Conservation (phyloP, 2,797 vertebrate genomes). For the Periophthalmus magnuspinnatus region DNA sequence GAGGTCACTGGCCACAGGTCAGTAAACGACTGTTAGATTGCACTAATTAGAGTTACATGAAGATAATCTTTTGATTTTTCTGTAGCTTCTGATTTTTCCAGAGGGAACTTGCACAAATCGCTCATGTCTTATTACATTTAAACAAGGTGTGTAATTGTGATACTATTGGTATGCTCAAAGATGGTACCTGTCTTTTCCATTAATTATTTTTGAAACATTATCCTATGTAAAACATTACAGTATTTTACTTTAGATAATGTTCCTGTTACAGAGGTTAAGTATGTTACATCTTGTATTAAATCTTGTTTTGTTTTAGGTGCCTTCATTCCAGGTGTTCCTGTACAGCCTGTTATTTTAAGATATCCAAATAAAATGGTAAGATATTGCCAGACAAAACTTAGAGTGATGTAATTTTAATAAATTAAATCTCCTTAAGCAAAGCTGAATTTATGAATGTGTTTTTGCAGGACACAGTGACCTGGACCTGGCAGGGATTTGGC, state of each 20-base stretch:
- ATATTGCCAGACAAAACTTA: not conserved
- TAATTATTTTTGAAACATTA: too few species aligned
- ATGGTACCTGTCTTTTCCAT: not conserved
- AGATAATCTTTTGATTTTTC: conserved; percentile 43
- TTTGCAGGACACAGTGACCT: conserved; percentile 92
- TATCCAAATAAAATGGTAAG: conserved; percentile 93
- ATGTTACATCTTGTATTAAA: not conserved
- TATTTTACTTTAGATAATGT: not conserved
- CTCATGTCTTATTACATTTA: conserved; percentile 97
- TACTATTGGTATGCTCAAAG: not conserved
- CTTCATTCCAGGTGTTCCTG: conserved; percentile 89
- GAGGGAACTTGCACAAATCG: conserved; percentile 98
- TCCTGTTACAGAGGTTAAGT: not conserved
- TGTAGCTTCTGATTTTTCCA: conserved; percentile 92
- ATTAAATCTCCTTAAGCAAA: not conserved
- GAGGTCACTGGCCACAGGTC: conserved; percentile 94
- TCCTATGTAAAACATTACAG: not conserved
- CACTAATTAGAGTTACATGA: not conserved
- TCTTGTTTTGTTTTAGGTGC: conserved; percentile 77
- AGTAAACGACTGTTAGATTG: conserved; percentile 11
- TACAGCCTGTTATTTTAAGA: conserved; percentile 89
- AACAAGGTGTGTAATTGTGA: conserved; percentile 85
- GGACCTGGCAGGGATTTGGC: conserved; percentile 96
- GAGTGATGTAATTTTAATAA: not conserved
- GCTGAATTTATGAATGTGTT: not conserved